Evolutionary conservation across 1,140 invertebrate genomes (phyloP).

Genomic region (Myzus persicae): DNA sequence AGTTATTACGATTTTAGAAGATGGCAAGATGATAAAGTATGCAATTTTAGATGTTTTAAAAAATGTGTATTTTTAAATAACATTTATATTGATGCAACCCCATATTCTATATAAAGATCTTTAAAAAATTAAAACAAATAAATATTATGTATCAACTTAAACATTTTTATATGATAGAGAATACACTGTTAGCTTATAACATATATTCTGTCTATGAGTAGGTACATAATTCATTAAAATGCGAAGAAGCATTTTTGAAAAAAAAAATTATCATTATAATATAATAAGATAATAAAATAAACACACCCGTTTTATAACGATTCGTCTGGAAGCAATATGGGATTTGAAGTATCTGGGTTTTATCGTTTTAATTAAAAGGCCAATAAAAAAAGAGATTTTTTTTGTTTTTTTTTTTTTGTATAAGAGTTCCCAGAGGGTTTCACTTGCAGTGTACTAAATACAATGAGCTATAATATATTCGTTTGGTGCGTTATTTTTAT

Average conservation of each 20-base stretch:
- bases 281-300: neutral
- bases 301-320: neutral
- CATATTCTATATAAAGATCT: neutral
- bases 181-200: neutral
- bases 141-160: neutral
- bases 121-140: neutral
- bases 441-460: constrained; percentile 4
- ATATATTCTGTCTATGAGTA: neutral
- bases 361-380: constrained; percentile 24
- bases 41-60: too few species aligned
- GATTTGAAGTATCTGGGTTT: constrained; percentile 14
- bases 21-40: too few species aligned
- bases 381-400: neutral
- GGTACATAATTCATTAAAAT: neutral
- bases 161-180: neutral
- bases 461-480: neutral
- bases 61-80: too few species aligned
- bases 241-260: neutral
- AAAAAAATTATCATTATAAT: neutral
- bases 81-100: too few species aligned
- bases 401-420: too few species aligned
- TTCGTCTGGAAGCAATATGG: neutral
- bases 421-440: neutral
- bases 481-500: neutral
- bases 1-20: too few species aligned